Evolutionary conservation across 92 coral and sea anemone genomes (phyloP), one percentile per base, ranked within the genome.

Genomic region (Muricea muricata): DNA sequence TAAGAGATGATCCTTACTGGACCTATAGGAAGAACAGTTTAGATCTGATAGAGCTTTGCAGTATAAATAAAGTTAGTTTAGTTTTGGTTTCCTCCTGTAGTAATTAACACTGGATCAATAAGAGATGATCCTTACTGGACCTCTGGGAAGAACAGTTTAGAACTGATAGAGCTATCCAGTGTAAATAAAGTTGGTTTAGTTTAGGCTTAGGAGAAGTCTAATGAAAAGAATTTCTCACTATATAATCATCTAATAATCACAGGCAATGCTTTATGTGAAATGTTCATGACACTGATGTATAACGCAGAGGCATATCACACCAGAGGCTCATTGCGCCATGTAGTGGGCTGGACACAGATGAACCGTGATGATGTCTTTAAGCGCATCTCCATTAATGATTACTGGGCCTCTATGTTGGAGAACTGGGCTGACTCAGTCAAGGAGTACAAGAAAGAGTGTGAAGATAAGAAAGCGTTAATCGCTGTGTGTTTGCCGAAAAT

Each of bases 271-370:
- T 30, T 75, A 35, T 26, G 33, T 50, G 80, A 75, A 34, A 50
- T 52, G 34, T 87, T 85, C 54, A 82, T 55, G 69, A 91, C 98
- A 61, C 63, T 87, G 31, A 42, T 92, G 14, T 93, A 93, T 84
- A 93, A 90, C 2, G 92, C 98, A 13, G 98, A 91, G 76, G 94
- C 94, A 3, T 91, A 89, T 73, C 94, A 92, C 84, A 91, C 94
- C 5, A 86, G 89, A 14, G 94, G 98, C 1, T 93, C 93, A 21
- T 85, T 93, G 8, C 92, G 98, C 0, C 91, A 87, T 56, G 89
- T 93, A 15, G 94, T 93, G 72, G 94, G 93, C 1, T 89, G 81
- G 11, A 85, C 85, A n/a, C 98, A 93, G 86, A 87, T 93, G 92
- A 40, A 71, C 77, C 72, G 79, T 12, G 20, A 28, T 2, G 87